These are phyloP conservation scores for Tor tambroides DNA, from an alignment of 2,113 vertebrate species.

Conservation along the genomic window DNA sequence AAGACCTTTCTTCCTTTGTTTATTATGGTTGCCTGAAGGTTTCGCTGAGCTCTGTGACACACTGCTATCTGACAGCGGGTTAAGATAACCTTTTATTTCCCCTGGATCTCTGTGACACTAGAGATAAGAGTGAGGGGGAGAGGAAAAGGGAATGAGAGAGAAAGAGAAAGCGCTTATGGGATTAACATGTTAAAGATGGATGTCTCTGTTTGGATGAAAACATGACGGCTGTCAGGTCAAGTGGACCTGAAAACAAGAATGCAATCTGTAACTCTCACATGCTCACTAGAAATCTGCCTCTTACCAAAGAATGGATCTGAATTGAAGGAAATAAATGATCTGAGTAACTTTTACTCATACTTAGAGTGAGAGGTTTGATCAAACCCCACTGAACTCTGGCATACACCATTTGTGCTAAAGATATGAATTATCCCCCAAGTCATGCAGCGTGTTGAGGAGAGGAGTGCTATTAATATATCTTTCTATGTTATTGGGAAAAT, in stretches of 20 bases:
- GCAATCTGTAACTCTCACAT: constrained; percentile 29
- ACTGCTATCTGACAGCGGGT: constrained; percentile 52
- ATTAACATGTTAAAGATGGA: constrained; percentile 39
- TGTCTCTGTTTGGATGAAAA: constrained; percentile 19
- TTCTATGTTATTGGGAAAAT: neutral
- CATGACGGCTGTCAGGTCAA: constrained; percentile 49
- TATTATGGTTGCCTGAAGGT: constrained; percentile 37
- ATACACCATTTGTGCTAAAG: neutral
- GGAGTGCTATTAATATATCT: neutral
- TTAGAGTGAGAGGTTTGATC: neutral
- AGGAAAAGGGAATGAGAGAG: neutral
- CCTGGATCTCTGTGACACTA: constrained; percentile 18
- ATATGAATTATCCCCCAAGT: neutral
- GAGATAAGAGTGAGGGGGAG: constrained; percentile 45
- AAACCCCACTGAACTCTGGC: neutral
- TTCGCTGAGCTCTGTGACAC: constrained; percentile 46
- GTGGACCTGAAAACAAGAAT: constrained; percentile 37
- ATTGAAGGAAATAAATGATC: neutral
- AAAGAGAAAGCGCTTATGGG: neutral
- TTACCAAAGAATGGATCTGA: neutral
- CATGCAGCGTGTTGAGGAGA: neutral
- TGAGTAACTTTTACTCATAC: constrained; percentile 16
- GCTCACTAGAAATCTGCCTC: neutral
- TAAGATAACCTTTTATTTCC: constrained; percentile 58
- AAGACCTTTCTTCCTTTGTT: constrained; percentile 31